Conservation (phyloP, 2,797 vertebrate species). For the Chromobotia macracanthus region DNA sequence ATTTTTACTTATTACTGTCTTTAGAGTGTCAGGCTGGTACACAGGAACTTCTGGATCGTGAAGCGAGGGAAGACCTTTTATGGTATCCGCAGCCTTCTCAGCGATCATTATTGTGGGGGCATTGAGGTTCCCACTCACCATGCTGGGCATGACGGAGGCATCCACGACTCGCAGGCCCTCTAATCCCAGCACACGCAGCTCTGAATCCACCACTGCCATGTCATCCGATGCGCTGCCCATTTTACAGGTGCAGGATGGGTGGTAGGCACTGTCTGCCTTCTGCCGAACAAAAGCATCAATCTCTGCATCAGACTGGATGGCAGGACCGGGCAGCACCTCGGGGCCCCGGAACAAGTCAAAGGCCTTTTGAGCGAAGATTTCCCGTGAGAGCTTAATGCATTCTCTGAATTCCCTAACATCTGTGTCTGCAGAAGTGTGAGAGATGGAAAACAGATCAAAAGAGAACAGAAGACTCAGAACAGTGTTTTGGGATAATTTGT, state of each 20-base stretch:
- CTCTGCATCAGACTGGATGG: conserved; percentile 84
- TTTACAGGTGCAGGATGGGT: conserved; percentile 95
- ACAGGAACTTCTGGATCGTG: conserved; percentile 80
- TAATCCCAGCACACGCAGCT: conserved; percentile 85
- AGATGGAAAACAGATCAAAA: conserved; percentile 10
- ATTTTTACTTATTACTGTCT: conserved; percentile 77
- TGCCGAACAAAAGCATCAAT: conserved; percentile 91
- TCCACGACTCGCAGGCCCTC: conserved; percentile 90
- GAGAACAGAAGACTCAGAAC: conserved; percentile 25
- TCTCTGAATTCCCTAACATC: conserved; percentile 89
- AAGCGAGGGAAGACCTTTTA: conserved; percentile 82
- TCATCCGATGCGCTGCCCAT: conserved; percentile 88
- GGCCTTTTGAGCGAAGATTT: conserved; percentile 93
- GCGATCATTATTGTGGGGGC: conserved; percentile 97
- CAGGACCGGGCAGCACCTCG: conserved; percentile 85
- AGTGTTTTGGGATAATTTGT: not conserved
- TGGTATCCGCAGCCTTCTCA: conserved; percentile 91
- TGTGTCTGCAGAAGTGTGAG: conserved; percentile 72
- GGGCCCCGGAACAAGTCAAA: conserved; percentile 86
- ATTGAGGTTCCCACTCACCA: conserved; percentile 94
- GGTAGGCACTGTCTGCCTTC: conserved; percentile 92
- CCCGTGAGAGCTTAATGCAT: conserved; percentile 85
- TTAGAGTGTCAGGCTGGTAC: conserved; percentile 81
- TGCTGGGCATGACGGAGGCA: conserved; percentile 97
- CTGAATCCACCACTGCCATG: conserved; percentile 85